Conservation (phyloP, 2,888 invertebrate genomes). For the Tortrix viridana region DNA sequence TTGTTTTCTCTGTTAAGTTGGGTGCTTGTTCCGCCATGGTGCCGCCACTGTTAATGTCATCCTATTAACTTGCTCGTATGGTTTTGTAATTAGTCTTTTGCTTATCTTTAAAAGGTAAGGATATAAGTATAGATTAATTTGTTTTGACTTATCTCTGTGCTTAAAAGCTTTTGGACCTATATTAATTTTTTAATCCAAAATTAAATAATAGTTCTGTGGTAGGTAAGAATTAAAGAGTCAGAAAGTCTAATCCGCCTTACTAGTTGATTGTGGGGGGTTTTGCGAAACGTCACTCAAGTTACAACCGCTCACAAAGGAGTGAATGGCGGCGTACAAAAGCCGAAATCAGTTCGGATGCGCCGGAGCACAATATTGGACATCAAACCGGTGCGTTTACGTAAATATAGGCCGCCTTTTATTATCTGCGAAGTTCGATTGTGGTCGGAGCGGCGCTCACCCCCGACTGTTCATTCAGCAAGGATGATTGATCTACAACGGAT, state of each 20-base stretch:
- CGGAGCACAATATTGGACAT: constrained; percentile 74
- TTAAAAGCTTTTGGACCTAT: too few relatives aligned
- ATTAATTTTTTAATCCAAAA: too few relatives aligned
- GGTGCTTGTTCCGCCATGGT: too few relatives aligned
- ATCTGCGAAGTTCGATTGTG: constrained; percentile 77
- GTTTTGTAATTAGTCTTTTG: not conserved
- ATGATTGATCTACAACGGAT: constrained; percentile 83
- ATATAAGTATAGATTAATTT: too few relatives aligned
- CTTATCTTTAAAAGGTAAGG: too few relatives aligned
- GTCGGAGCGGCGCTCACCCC: constrained; percentile 61
- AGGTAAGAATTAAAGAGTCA: constrained; percentile 35
- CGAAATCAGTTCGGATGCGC: constrained; percentile 68
- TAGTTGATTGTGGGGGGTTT: constrained; percentile 57
- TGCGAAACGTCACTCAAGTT: constrained; percentile 69
- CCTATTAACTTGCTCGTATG: not conserved
- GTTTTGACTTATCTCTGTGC: too few relatives aligned
- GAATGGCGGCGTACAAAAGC: constrained; percentile 57
- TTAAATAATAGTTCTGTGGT: constrained; percentile 14
- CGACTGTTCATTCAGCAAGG: constrained; percentile 73
- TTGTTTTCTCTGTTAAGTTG: too few relatives aligned
- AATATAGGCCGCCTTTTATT: constrained; percentile 79
- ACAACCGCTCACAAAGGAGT: constrained; percentile 56
- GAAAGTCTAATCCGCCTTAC: constrained; percentile 56
- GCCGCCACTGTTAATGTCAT: too few relatives aligned
- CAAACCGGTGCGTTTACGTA: constrained; percentile 81